These are phyloP conservation scores for Nematostella vectensis DNA, from an alignment of 92 coral and sea anemone genomes.

Conservation along the genomic window DNA sequence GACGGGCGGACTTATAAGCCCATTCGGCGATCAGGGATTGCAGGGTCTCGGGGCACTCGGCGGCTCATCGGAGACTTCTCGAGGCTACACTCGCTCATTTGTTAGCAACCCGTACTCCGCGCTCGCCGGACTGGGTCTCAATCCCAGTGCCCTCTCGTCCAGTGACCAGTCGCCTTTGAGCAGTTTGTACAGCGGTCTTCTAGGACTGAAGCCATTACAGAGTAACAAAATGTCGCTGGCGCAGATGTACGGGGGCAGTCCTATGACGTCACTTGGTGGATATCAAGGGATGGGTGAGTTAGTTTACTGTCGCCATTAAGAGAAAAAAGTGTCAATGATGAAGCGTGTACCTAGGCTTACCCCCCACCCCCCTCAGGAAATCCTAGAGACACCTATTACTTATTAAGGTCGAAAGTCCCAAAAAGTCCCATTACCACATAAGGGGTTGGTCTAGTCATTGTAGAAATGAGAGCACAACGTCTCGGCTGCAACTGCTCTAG, in stretches of 20 bases:
- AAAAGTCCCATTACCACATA: too few relatives aligned
- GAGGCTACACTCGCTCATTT: not conserved
- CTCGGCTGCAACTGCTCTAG: too few relatives aligned
- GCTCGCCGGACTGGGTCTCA: not conserved
- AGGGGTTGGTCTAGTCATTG: too few relatives aligned
- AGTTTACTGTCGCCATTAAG: not conserved
- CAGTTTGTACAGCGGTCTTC: slow-evolving; percentile 3
- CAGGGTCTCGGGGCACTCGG: not conserved
- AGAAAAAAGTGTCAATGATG: too few relatives aligned
- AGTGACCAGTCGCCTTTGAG: not conserved
- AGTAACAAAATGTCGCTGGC: slow-evolving; percentile 43
- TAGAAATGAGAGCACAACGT: too few relatives aligned
- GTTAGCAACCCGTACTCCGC: not conserved
- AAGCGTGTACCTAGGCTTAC: too few relatives aligned
- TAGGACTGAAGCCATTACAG: slow-evolving; percentile 10
- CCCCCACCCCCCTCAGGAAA: too few relatives aligned
- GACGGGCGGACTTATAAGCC: not conserved
- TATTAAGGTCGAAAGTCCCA: too few relatives aligned
- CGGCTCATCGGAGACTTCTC: not conserved
- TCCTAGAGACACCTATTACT: too few relatives aligned
- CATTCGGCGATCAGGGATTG: not conserved
- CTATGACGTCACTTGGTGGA: slow-evolving; percentile 7
- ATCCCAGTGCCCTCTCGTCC: not conserved
- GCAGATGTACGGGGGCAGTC: slow-evolving; percentile 27
- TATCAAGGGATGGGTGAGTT: not conserved